Conservation (phyloP, 2,888 invertebrate genomes). For the Amphipyra tragopoginis region DNA sequence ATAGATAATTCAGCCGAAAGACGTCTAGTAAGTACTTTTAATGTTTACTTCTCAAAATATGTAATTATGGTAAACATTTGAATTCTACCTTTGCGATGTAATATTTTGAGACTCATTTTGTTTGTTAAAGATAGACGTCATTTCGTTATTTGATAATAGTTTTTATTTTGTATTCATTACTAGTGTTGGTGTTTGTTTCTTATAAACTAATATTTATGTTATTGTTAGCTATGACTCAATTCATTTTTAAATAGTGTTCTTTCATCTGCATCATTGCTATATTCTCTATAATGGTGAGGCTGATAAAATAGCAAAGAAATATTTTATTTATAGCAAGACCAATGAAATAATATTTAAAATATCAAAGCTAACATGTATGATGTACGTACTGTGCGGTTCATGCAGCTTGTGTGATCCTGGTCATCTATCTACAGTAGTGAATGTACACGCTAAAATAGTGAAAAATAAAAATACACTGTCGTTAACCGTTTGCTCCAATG, state of each 20-base stretch:
- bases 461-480: slow-evolving; percentile 59
- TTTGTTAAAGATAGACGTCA: too few relatives aligned
- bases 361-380: slow-evolving; percentile 58
- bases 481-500: slow-evolving; percentile 28
- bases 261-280: slow-evolving; percentile 37
- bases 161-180: too few relatives aligned
- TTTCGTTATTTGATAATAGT: too few relatives aligned
- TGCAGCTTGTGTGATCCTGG: slow-evolving; percentile 82
- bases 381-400: slow-evolving; percentile 78
- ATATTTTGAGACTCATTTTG: too few relatives aligned
- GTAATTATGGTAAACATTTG: too few relatives aligned
- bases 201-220: too few relatives aligned
- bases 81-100: too few relatives aligned
- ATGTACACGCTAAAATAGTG: slow-evolving; percentile 77
- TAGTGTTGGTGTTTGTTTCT: too few relatives aligned
- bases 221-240: not conserved
- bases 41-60: too few relatives aligned
- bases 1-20: too few relatives aligned
- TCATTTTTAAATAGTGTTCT: not conserved
- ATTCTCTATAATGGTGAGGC: slow-evolving; percentile 1
- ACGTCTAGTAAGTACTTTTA: too few relatives aligned
- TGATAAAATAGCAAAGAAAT: slow-evolving; percentile 33
- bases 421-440: slow-evolving; percentile 81
- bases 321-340: slow-evolving; percentile 2
- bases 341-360: slow-evolving; percentile 5